Conservation (phyloP, 2,113 vertebrate species). For the Podarcis cretensis region DNA sequence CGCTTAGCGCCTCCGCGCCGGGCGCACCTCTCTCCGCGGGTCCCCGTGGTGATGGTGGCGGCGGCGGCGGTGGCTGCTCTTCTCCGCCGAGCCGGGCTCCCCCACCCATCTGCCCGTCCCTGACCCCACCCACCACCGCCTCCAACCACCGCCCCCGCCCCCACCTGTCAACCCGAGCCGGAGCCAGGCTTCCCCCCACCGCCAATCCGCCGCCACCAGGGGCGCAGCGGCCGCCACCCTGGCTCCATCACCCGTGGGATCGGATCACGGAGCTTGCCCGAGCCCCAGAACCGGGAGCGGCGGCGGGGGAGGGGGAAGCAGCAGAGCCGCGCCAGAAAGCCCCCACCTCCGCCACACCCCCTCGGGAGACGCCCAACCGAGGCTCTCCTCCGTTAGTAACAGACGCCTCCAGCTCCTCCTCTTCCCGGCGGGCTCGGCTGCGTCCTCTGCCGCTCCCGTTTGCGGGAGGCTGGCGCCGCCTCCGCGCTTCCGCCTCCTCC, state of each 20-base stretch:
- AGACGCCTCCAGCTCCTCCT: background rate
- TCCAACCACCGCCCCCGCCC: background rate
- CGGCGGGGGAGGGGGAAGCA: no score
- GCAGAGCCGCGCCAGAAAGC: no score
- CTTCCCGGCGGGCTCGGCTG: background rate
- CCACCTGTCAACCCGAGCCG: background rate
- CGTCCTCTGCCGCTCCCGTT: no score
- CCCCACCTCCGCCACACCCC: background rate
- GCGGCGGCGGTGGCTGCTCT: no score
- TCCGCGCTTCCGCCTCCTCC: background rate
- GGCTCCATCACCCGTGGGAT: no score
- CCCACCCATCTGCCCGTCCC: background rate
- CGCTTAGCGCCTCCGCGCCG: constrained; percentile 40
- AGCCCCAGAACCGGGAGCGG: no score
- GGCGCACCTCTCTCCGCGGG: constrained; percentile 15
- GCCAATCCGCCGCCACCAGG: background rate
- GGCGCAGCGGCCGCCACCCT: background rate
- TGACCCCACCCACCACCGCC: background rate
- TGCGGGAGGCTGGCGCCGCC: no score
- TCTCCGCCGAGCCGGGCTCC: background rate
- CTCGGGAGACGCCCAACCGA: background rate
- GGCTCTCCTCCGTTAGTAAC: background rate
- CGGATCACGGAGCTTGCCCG: no score
- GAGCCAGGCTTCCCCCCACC: background rate
- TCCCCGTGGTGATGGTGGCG: background rate